These are phyloP conservation scores for Cavia aperea DNA, from an alignment of 2,113 vertebrate genomes.

Conservation along the genomic window DNA sequence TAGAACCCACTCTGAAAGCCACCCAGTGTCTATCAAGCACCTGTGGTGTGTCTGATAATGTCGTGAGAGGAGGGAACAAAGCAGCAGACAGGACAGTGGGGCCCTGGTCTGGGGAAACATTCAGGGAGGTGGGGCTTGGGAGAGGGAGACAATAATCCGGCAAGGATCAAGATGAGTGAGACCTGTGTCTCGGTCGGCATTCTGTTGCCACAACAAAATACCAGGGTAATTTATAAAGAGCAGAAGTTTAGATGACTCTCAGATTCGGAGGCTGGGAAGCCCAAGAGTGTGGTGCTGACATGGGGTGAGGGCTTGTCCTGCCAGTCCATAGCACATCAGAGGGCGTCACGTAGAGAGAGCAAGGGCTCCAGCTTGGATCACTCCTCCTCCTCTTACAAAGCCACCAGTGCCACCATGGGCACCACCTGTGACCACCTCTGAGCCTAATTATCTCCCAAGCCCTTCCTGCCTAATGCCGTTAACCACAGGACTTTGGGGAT, in stretches of 20 bases:
- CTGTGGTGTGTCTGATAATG: accelerated
- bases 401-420: not conserved
- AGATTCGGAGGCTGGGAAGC: not conserved
- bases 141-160: not conserved
- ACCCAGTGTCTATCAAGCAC: not conserved
- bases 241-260: not conserved
- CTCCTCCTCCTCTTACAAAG: not conserved
- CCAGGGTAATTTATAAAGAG: not conserved
- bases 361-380: not conserved
- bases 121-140: not conserved
- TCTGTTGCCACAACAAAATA: not conserved
- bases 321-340: not conserved
- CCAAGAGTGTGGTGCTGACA: not conserved
- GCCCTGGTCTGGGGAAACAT: not conserved
- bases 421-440: not conserved
- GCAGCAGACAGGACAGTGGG: not conserved
- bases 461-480: not conserved
- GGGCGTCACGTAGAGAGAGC: not conserved
- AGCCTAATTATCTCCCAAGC: not conserved
- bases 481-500: not conserved
- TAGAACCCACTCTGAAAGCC: too few relatives aligned
- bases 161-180: not conserved
- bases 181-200: not conserved
- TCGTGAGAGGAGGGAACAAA: not conserved
- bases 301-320: not conserved